Evolutionary conservation across 2,113 vertebrate genomes (phyloP).

Genomic region (Ceyx margarethae): DNA sequence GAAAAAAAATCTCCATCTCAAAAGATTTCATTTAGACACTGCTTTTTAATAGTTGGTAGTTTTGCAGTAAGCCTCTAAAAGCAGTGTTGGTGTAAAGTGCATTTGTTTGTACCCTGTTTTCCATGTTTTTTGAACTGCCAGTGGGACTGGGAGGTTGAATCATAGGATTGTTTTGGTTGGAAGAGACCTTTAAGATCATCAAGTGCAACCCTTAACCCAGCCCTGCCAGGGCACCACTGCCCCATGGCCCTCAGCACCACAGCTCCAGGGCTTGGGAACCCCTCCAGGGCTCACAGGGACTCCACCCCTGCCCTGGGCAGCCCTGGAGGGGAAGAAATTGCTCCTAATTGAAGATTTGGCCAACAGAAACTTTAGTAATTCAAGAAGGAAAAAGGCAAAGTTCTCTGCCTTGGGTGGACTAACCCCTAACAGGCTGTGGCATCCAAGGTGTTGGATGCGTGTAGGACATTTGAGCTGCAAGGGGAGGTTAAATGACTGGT

Average conservation of each 20-base stretch:
- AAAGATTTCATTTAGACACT: slow-evolving; percentile 64
- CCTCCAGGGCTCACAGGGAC: neutral
- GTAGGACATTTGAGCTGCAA: neutral
- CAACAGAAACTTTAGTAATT: neutral
- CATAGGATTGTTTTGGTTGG: neutral
- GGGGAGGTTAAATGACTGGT: neutral
- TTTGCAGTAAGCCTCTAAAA: slow-evolving; percentile 67
- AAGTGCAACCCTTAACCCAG: neutral
- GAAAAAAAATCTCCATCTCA: slow-evolving; percentile 24
- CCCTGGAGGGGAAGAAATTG: neutral
- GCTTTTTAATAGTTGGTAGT: slow-evolving; percentile 64
- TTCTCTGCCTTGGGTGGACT: neutral
- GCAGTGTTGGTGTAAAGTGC: slow-evolving; percentile 18
- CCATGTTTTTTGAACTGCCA: slow-evolving; percentile 43
- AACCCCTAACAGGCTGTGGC: neutral
- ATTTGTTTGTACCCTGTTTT: slow-evolving; percentile 47
- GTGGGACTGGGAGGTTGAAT: neutral
- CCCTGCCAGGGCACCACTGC: neutral
- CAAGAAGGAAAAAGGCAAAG: neutral
- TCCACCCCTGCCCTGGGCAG: neutral
- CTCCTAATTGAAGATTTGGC: neutral
- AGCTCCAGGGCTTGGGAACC: neutral
- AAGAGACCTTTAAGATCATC: neutral
- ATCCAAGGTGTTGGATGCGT: neutral
- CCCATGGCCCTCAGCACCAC: neutral